Percentiles rank a stretch among this genome's conserved stretches.
These are phyloP conservation scores for Hippocampus mohnikei DNA, from an alignment of 2,113 vertebrate species.

Conservation along the genomic window DNA sequence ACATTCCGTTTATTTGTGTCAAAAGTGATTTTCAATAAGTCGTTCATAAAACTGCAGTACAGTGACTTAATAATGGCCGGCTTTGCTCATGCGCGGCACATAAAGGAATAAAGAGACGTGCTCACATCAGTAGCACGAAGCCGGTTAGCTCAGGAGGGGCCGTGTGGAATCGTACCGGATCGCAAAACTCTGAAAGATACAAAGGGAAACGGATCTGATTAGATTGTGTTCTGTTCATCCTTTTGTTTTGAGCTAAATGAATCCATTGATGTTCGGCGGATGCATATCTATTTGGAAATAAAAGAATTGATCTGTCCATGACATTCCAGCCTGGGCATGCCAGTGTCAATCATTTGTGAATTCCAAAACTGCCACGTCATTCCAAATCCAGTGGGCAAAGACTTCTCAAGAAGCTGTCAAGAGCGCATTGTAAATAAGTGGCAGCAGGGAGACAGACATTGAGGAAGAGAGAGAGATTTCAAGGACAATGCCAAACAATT, in stretches of 20 bases:
- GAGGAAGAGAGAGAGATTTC: constrained; percentile 38
- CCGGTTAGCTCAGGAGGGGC: neutral
- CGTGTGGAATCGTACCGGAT: neutral
- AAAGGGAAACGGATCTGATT: neutral
- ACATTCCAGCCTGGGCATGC: constrained; percentile 13
- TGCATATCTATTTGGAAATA: neutral
- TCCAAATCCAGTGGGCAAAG: constrained; percentile 44
- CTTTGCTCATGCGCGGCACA: neutral
- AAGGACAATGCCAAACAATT: constrained; percentile 70
- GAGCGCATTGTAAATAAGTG: constrained; percentile 38
- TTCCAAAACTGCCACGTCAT: constrained; percentile 35
- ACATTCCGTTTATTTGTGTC: neutral
- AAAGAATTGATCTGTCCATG: neutral
- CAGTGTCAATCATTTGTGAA: constrained; percentile 25
- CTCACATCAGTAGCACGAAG: neutral
- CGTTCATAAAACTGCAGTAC: neutral
- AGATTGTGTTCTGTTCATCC: neutral
- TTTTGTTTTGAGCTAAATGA: too few species aligned
- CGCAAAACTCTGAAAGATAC: neutral
- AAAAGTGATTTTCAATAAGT: neutral
- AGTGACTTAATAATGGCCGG: neutral
- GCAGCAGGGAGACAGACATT: constrained; percentile 21
- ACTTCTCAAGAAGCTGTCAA: constrained; percentile 42
- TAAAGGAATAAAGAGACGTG: neutral
- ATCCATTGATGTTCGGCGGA: too few species aligned